These are phyloP conservation scores for Leucoma salicis DNA, from an alignment of 2,888 invertebrate genomes.

Conservation along the genomic window DNA sequence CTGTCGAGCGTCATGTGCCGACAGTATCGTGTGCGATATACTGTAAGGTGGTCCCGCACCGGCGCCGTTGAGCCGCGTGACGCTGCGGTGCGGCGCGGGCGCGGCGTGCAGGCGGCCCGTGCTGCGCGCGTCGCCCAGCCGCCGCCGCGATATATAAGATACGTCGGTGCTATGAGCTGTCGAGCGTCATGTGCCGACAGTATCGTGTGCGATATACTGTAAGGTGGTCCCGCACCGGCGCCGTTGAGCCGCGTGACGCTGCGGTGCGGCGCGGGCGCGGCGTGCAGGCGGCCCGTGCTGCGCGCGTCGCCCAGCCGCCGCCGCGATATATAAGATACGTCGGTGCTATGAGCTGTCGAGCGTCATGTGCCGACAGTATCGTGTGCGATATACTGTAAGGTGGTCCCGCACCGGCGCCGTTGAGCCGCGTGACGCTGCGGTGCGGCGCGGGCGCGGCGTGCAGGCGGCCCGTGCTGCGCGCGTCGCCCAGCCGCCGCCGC, in stretches of 20 bases:
- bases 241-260: conserved; percentile 91
- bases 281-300: conserved; percentile 88
- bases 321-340: no score
- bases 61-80: conserved; percentile 89
- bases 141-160: no score
- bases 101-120: conserved; percentile 88
- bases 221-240: no score
- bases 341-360: no score
- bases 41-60: no score
- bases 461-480: conserved; percentile 87
- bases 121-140: conserved; percentile 88
- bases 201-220: no score
- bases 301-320: conserved; percentile 88
- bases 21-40: no score
- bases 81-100: conserved; percentile 88
- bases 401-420: conserved; percentile 86
- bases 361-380: no score
- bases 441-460: conserved; percentile 88
- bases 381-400: no score
- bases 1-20: no score
- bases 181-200: no score
- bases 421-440: conserved; percentile 89
- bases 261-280: conserved; percentile 87
- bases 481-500: conserved; percentile 88
- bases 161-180: no score